A percentile compares a stretch with the other conserved stretches of the same genome.
phyloP scores from a whole-genome alignment of 2,797 vertebrate genomes.

The Paratrypauchen microcephalus region DNA sequence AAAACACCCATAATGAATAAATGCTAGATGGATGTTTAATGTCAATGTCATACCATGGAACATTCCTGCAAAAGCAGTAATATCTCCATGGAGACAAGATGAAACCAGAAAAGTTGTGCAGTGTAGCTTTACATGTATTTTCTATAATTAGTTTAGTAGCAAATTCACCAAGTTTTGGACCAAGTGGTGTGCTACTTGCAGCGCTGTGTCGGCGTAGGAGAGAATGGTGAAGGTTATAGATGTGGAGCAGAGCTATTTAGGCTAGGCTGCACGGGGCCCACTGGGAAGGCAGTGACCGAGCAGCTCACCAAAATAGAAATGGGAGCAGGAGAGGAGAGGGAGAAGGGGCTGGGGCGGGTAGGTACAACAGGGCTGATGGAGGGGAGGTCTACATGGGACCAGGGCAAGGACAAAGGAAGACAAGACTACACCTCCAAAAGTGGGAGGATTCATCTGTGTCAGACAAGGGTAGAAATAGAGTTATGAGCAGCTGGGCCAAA shows the following conservation, averaged over 20 bases:
- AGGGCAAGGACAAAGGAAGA: constrained; percentile 3
- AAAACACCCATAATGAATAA: too few relatives aligned
- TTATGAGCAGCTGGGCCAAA: not conserved
- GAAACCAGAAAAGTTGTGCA: too few relatives aligned
- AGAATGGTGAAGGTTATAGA: constrained; percentile 72
- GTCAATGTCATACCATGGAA: too few relatives aligned
- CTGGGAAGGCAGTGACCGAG: constrained; percentile 68
- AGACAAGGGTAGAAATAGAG: not conserved
- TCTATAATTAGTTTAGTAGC: not conserved
- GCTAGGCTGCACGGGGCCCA: constrained; percentile 66
- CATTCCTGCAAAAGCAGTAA: too few relatives aligned
- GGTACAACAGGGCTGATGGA: constrained; percentile 32
- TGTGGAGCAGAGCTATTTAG: constrained; percentile 76
- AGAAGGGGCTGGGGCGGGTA: constrained; percentile 16
- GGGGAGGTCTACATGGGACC: constrained; percentile 23
- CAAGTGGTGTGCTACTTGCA: constrained; percentile 43
- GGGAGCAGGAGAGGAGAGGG: constrained; percentile 63
- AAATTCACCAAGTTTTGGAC: constrained; percentile 1
- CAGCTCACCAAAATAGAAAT: constrained; percentile 80
- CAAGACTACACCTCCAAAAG: not conserved
- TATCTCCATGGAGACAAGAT: too few relatives aligned
- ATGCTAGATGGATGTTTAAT: too few relatives aligned
- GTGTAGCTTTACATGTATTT: not conserved
- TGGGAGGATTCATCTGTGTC: constrained; percentile 4
- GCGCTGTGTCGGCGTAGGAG: constrained; percentile 39